Conservation (phyloP, 2,888 invertebrate genomes). For the Lypha dubia region DNA sequence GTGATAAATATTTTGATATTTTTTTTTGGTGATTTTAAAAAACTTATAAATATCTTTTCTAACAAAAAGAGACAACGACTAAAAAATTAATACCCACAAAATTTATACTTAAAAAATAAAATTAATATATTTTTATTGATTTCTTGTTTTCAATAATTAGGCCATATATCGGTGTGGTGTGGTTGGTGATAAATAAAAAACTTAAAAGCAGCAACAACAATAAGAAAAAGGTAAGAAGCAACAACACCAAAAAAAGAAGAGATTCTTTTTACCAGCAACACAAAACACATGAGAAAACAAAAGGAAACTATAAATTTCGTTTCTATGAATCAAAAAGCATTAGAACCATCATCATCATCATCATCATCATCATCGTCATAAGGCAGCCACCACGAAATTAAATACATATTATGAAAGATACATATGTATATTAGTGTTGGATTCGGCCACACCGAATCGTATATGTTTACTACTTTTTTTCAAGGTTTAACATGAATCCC, state of each 20-base stretch:
- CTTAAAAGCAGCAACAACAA: conserved; percentile 8
- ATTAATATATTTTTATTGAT: conserved; percentile 81
- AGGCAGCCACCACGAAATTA: conserved; percentile 32
- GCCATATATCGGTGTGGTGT: conserved; percentile 63
- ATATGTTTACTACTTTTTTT: too few relatives aligned
- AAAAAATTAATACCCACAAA: conserved; percentile 40
- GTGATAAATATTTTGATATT: conserved; percentile 70
- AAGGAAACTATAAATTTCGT: conserved; percentile 82
- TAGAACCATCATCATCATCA: conserved; percentile 37
- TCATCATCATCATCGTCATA: conserved; percentile 40
- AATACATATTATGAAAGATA: conserved; percentile 27
- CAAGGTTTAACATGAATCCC: too few relatives aligned
- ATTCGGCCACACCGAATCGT: neutral
- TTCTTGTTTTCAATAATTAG: conserved; percentile 79
- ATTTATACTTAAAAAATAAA: conserved; percentile 61
- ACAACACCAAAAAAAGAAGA: conserved; percentile 47
- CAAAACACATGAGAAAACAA: conserved; percentile 74
- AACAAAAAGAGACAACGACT: conserved; percentile 28
- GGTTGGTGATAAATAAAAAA: conserved; percentile 68
- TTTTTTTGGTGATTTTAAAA: conserved; percentile 32
- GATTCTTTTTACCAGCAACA: conserved; percentile 47
- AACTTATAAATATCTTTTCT: conserved; percentile 51
- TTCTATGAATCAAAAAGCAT: conserved; percentile 80
- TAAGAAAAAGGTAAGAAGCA: conserved; percentile 20
- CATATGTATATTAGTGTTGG: neutral